Conservation (phyloP, 2,113 vertebrate genomes). For the Cyphomyrus discorhynchus region DNA sequence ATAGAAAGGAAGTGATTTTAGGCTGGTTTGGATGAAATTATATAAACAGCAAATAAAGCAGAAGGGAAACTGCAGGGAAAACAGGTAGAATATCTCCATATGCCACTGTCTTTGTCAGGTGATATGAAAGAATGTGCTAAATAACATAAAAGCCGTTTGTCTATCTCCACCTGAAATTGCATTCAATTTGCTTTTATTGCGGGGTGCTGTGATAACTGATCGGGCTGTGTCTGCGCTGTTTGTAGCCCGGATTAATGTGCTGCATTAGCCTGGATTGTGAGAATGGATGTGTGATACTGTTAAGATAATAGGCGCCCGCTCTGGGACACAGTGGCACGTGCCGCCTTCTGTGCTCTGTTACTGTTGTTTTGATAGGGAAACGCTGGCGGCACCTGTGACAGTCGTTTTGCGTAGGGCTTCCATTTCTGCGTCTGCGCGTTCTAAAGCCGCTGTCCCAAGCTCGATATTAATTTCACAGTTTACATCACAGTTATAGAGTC, state of each 20-base stretch:
- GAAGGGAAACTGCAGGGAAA: background rate
- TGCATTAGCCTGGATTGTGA: slow-evolving; percentile 1
- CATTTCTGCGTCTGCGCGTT: background rate
- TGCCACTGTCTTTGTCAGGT: background rate
- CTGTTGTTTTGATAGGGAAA: background rate
- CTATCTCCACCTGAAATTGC: background rate
- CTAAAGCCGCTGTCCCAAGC: background rate
- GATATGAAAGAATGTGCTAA: background rate
- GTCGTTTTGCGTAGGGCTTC: background rate
- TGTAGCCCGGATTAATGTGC: slow-evolving; percentile 1
- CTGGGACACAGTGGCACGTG: background rate
- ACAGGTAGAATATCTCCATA: background rate
- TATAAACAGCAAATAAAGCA: background rate
- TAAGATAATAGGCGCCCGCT: background rate
- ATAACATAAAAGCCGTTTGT: background rate
- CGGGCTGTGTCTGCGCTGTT: background rate
- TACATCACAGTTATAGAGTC: background rate
- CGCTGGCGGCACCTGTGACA: background rate
- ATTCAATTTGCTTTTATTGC: slow-evolving; percentile 3
- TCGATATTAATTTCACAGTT: background rate
- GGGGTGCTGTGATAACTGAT: background rate
- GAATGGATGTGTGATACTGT: slow-evolving; percentile 1
- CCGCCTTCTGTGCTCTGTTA: background rate
- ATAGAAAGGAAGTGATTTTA: background rate
- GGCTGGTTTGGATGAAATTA: background rate